phyloP scores from a whole-genome alignment of 2,113 vertebrate species.

The Lathamus discolor region DNA sequence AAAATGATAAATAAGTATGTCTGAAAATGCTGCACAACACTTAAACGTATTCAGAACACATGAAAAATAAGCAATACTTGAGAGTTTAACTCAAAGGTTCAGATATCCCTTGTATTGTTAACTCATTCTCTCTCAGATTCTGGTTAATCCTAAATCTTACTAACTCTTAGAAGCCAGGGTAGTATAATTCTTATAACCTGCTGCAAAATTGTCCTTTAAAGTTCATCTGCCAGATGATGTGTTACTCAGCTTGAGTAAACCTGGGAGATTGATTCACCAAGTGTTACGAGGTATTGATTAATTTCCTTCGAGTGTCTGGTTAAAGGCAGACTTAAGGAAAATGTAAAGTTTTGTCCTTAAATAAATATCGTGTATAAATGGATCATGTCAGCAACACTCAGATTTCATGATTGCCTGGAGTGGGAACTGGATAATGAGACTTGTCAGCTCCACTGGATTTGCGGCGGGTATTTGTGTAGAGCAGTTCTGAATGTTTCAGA shows the following conservation, averaged over 20 bases:
- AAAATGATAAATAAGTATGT: background rate
- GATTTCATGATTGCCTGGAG: slow-evolving; percentile 42
- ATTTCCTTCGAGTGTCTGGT: slow-evolving; percentile 52
- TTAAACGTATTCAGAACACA: background rate
- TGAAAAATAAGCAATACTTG: background rate
- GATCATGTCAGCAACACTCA: slow-evolving; percentile 66
- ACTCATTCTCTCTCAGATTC: background rate
- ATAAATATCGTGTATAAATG: slow-evolving; percentile 63
- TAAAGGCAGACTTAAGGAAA: slow-evolving; percentile 47
- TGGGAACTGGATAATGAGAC: slow-evolving; percentile 36
- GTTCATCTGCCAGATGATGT: slow-evolving; percentile 28
- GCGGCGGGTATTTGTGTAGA: slow-evolving; percentile 21
- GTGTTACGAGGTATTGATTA: slow-evolving; percentile 30
- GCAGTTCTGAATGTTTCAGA: slow-evolving; percentile 21
- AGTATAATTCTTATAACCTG: background rate
- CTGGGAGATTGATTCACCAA: slow-evolving; percentile 46
- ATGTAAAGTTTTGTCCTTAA: slow-evolving; percentile 54
- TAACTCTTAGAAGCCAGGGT: background rate
- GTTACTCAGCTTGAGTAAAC: slow-evolving; percentile 37
- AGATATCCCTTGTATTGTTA: background rate
- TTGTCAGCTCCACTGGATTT: slow-evolving; percentile 50
- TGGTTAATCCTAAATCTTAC: background rate
- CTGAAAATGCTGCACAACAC: background rate
- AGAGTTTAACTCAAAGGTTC: background rate
- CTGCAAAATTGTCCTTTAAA: slow-evolving; percentile 26